Evolutionary conservation across 2,113 vertebrate species (phyloP).

Genomic region (Porphyrio hochstetteri): DNA sequence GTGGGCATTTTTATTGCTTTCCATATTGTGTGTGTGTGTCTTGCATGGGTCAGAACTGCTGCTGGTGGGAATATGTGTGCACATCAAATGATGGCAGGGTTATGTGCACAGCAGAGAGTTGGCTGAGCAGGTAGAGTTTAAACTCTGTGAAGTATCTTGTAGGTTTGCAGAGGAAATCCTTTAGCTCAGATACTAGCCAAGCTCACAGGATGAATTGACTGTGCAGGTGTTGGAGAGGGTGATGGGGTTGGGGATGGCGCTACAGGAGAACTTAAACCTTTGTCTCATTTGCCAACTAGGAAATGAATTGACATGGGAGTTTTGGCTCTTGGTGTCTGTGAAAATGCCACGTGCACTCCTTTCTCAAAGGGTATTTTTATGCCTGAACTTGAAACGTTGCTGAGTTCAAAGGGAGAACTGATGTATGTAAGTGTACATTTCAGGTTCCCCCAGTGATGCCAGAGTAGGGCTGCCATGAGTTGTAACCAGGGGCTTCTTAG

Average conservation of each 20-base stretch:
- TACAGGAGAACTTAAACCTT: not conserved
- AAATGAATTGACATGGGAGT: not conserved
- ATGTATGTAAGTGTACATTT: not conserved
- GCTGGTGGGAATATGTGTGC: not conserved
- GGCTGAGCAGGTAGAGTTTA: not conserved
- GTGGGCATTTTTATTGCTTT: not conserved
- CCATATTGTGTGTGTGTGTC: not conserved
- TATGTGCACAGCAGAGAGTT: not conserved
- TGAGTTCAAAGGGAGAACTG: not conserved
- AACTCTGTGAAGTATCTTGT: not conserved
- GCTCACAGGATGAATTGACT: not conserved
- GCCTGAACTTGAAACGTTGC: not conserved
- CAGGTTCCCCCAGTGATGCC: not conserved
- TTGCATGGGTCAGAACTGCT: not conserved
- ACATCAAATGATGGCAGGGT: not conserved
- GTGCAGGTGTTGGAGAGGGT: not conserved
- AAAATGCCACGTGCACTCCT: not conserved
- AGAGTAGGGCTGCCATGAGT: not conserved
- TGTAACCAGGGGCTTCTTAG: not conserved
- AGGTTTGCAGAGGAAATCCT: not conserved
- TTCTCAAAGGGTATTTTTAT: not conserved
- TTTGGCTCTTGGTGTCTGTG: not conserved
- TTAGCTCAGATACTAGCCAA: not conserved
- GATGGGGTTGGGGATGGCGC: not conserved
- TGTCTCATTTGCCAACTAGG: not conserved